These are phyloP conservation scores for Myiothlypis coronata DNA, from an alignment of 2,797 vertebrate genomes.

Conservation along the genomic window DNA sequence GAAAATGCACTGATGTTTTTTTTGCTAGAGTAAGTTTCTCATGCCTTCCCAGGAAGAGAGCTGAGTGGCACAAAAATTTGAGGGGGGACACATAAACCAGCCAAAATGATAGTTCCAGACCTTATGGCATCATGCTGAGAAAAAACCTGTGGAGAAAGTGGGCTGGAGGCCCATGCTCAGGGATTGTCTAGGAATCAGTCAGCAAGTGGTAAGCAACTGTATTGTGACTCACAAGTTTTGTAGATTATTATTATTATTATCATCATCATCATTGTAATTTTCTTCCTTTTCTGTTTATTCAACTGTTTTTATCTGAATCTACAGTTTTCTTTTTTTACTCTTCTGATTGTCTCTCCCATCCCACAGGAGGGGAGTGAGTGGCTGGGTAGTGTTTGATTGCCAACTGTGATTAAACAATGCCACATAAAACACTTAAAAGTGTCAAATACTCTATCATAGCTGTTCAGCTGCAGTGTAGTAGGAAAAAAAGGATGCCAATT, in stretches of 20 bases:
- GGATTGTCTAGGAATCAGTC: neutral
- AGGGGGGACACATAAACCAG: neutral
- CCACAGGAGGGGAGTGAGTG: neutral
- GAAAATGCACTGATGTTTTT: neutral
- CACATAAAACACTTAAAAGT: neutral
- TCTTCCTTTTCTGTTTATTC: neutral
- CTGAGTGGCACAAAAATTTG: neutral
- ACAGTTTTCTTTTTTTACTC: neutral
- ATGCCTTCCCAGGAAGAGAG: neutral
- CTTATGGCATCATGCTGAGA: neutral
- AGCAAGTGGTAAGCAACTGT: neutral
- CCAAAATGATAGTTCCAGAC: neutral
- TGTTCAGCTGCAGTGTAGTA: neutral
- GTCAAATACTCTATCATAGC: neutral
- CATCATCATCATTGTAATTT: accelerated
- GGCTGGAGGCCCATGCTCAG: neutral
- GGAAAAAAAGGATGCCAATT: neutral
- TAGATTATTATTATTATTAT: neutral
- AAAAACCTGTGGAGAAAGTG: neutral
- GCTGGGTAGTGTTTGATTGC: neutral
- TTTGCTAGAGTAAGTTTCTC: neutral
- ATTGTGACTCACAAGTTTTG: neutral
- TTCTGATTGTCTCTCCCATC: neutral
- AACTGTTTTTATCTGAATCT: neutral
- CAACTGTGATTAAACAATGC: neutral